phyloP scores from a whole-genome alignment of 2,113 vertebrate genomes.

The Ia io region DNA sequence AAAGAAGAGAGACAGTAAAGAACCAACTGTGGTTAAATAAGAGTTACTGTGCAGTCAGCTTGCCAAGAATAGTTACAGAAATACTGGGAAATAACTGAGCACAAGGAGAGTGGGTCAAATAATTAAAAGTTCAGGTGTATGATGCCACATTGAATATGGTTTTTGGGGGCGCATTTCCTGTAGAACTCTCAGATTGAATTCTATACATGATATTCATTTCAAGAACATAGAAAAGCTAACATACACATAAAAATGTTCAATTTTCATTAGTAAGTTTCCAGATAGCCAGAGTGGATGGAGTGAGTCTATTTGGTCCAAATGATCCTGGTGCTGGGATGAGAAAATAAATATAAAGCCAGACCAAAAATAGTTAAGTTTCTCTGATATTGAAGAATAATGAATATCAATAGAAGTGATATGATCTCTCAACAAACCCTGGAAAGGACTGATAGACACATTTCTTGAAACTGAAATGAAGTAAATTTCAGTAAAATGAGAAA shows the following conservation, averaged over 20 bases:
- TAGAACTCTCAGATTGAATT: not conserved
- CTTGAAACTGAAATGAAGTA: not conserved
- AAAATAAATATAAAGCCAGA: not conserved
- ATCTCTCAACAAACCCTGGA: not conserved
- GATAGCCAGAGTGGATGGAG: not conserved
- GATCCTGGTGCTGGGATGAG: not conserved
- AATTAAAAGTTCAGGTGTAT: conserved; percentile 6
- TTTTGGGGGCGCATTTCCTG: not conserved
- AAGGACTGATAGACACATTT: not conserved
- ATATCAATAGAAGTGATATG: not conserved
- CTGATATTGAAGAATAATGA: not conserved
- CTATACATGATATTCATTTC: not conserved
- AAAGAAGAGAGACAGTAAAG: conserved; percentile 35
- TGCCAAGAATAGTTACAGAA: conserved; percentile 25
- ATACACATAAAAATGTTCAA: not conserved
- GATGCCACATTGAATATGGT: not conserved
- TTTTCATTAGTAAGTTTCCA: not conserved
- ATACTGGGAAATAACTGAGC: not conserved
- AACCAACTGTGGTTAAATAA: conserved; percentile 35
- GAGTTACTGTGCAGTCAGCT: not conserved
- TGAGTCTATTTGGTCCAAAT: not conserved
- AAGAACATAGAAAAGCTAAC: not conserved
- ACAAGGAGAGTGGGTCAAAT: not conserved
- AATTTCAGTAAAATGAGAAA: not conserved
- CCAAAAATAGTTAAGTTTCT: not conserved